A percentile compares a stretch with the other conserved stretches of the same genome.
Conservation (phyloP, 2,797 vertebrate species). For the Lutjanus argentimaculatus region DNA sequence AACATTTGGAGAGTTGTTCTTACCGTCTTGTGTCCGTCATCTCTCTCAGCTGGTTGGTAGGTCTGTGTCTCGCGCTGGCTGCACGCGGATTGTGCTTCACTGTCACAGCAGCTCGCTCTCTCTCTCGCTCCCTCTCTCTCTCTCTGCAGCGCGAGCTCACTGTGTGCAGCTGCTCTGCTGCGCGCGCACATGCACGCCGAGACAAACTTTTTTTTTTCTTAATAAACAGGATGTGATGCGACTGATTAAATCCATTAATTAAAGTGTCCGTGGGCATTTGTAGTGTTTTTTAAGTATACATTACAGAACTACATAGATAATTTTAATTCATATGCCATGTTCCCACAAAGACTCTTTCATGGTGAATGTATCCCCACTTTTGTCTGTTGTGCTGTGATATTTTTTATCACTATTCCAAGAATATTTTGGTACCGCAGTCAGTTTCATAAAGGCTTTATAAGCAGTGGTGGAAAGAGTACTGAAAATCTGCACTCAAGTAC, state of each 20-base stretch:
- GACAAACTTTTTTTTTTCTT: neutral
- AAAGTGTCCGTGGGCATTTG: neutral
- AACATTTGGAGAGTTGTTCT: slow-evolving; percentile 7
- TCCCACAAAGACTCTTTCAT: neutral
- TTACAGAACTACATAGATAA: neutral
- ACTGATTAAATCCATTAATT: neutral
- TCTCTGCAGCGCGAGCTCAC: slow-evolving; percentile 41
- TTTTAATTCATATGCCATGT: too few relatives aligned
- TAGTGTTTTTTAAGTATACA: neutral
- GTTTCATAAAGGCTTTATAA: too few relatives aligned
- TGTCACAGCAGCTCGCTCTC: slow-evolving; percentile 37
- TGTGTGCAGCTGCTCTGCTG: slow-evolving; percentile 32
- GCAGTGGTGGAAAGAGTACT: too few relatives aligned
- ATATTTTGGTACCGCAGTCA: neutral
- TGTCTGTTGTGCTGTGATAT: neutral
- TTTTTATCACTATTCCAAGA: neutral
- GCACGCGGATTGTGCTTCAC: slow-evolving; percentile 64
- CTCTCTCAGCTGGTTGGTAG: slow-evolving; percentile 31
- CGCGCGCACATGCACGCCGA: slow-evolving; percentile 10
- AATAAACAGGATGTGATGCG: neutral
- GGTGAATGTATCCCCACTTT: neutral
- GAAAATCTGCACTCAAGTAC: too few relatives aligned
- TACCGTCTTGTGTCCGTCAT: slow-evolving; percentile 55
- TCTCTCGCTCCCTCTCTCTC: neutral
- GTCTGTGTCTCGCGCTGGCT: slow-evolving; percentile 62